These are phyloP conservation scores for Proisotoma minuta DNA, from an alignment of 2,888 invertebrate genomes.

Conservation along the genomic window DNA sequence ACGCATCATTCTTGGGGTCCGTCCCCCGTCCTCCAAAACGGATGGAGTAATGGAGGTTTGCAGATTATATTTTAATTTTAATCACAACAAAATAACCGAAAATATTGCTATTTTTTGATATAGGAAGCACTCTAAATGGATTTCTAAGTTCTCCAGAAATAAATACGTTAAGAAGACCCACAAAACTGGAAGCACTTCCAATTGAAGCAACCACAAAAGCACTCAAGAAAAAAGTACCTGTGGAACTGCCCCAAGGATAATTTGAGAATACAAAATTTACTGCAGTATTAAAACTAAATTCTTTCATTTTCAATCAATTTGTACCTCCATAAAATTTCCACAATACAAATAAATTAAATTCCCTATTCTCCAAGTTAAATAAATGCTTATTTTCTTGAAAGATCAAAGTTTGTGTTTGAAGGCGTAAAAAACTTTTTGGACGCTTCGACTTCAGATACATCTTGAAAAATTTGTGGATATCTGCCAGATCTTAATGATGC, in stretches of 20 bases:
- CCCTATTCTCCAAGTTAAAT: no score
- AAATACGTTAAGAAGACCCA: slow-evolving; percentile 50
- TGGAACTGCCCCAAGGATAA: not conserved
- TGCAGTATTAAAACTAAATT: not conserved
- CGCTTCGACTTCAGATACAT: slow-evolving; percentile 7
- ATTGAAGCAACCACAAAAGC: slow-evolving; percentile 47
- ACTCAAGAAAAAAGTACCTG: slow-evolving; percentile 25
- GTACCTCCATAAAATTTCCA: not conserved
- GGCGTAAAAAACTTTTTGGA: slow-evolving; percentile 16
- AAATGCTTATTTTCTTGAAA: no score
- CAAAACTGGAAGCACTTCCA: slow-evolving; percentile 54
- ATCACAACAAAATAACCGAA: slow-evolving; percentile 13
- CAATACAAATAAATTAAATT: no score
- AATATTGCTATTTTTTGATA: slow-evolving; percentile 18
- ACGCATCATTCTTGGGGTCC: slow-evolving; percentile 45
- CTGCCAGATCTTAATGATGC: not conserved
- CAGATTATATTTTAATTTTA: slow-evolving; percentile 6
- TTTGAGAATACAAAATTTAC: not conserved
- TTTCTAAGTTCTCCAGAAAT: slow-evolving; percentile 49
- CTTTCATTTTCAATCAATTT: not conserved
- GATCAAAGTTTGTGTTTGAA: no score
- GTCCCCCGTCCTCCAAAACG: slow-evolving; percentile 46
- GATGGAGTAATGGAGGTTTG: slow-evolving; percentile 37
- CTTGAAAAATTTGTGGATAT: slow-evolving; percentile 10
- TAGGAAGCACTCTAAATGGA: slow-evolving; percentile 38